A percentile compares a stretch with the other conserved stretches of the same genome.
These are phyloP conservation scores for Dinoponera quadriceps DNA, from an alignment of 1,140 invertebrate genomes.

Conservation along the genomic window DNA sequence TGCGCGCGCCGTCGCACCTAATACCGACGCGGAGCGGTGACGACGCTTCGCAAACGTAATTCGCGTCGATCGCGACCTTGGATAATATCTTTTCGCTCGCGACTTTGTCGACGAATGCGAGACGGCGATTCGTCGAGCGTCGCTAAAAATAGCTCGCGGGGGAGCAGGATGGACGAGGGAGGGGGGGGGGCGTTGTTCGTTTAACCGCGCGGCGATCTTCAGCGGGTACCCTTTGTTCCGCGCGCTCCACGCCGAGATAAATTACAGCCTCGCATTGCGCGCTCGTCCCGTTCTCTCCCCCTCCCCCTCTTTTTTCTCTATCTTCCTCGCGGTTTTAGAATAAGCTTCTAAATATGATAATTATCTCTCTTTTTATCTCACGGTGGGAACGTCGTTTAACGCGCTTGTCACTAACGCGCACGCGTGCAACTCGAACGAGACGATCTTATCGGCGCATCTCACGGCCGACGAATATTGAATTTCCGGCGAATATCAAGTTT, in stretches of 20 bases:
- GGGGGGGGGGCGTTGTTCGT: not conserved
- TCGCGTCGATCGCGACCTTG: slow-evolving; percentile 66
- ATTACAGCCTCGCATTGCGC: not conserved
- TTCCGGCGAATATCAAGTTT: slow-evolving; percentile 30
- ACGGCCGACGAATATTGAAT: slow-evolving; percentile 1
- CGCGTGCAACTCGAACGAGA: not conserved
- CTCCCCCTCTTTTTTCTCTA: too few species aligned
- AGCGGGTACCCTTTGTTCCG: not conserved
- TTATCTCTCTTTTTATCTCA: not conserved
- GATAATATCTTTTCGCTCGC: slow-evolving; percentile 62
- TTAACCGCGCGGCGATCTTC: not conserved
- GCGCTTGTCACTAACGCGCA: too few species aligned
- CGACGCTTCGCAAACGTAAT: slow-evolving; percentile 70
- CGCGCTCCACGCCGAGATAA: not conserved
- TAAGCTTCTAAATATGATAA: not conserved
- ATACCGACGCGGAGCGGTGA: slow-evolving; percentile 45
- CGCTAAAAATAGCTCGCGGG: not conserved
- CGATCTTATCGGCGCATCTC: not conserved
- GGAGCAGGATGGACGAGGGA: not conserved
- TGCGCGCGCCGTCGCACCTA: slow-evolving; percentile 46
- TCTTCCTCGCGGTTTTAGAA: not conserved
- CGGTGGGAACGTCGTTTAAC: not conserved
- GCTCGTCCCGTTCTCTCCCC: too few species aligned
- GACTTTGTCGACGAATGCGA: not conserved
- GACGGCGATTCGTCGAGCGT: slow-evolving; percentile 20